Percentiles rank a stretch among this genome's conserved stretches.
phyloP scores from a whole-genome alignment of 2,797 vertebrate genomes.

The Anisognathus igniventris region DNA sequence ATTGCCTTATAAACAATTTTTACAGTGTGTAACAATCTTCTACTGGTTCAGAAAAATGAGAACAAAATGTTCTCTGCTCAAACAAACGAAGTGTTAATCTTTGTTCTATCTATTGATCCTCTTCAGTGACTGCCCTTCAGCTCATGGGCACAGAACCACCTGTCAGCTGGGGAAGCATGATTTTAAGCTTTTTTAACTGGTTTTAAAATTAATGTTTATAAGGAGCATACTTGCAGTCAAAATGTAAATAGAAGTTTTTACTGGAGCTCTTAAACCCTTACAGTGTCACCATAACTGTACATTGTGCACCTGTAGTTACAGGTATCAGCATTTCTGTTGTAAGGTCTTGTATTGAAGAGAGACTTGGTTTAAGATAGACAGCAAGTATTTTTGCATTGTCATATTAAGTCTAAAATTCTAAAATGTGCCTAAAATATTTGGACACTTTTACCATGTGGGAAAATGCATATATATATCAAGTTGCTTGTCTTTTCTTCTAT shows the following conservation, averaged over 20 bases:
- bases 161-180: constrained; percentile 21
- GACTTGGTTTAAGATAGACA: background rate
- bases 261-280: constrained; percentile 46
- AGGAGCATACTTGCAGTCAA: constrained; percentile 20
- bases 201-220: constrained; percentile 34
- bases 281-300: background rate
- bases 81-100: constrained; percentile 26
- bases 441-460: background rate
- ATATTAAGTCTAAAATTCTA: constrained; percentile 34
- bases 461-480: background rate
- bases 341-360: background rate
- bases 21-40: background rate
- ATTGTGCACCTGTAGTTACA: background rate
- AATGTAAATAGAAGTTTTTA: constrained; percentile 60
- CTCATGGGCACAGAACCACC: background rate
- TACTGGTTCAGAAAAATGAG: background rate
- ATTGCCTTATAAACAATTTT: background rate
- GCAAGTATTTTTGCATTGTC: constrained; percentile 20
- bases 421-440: constrained; percentile 35
- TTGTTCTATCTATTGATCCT: constrained; percentile 1
- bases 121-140: background rate
- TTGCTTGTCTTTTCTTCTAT: background rate
- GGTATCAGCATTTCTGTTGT: constrained; percentile 29
- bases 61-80: constrained; percentile 30
- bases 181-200: constrained; percentile 21